Evolutionary conservation across 1,140 invertebrate species (phyloP).

Genomic region (Nilaparvata lugens): DNA sequence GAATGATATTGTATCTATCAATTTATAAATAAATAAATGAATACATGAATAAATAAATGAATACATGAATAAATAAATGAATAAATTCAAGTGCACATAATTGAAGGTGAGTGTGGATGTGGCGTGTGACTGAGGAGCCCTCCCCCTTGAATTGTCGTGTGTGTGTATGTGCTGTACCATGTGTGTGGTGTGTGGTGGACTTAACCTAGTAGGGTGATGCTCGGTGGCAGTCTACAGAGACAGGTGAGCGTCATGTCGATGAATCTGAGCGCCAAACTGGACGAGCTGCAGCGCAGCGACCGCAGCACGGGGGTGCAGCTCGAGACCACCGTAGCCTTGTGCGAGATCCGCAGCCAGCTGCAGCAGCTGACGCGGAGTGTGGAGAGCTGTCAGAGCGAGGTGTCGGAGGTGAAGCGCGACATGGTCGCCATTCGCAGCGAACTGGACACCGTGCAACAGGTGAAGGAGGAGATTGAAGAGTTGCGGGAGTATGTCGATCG

Average conservation of each 20-base stretch:
- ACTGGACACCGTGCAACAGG: conserved; percentile 83
- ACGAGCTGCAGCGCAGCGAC: conserved; percentile 66
- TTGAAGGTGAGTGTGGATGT: too few relatives aligned
- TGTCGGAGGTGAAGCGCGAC: conserved; percentile 69
- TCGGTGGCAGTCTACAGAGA: conserved; percentile 71
- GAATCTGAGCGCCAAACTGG: conserved; percentile 84
- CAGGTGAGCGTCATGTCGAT: conserved; percentile 93
- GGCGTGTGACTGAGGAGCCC: too few relatives aligned
- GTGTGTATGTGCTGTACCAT: too few relatives aligned
- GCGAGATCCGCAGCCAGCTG: conserved; percentile 80
- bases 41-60: too few relatives aligned
- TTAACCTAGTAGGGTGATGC: conserved; percentile 2
- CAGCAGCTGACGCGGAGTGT: conserved; percentile 88
- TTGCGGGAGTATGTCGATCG: conserved; percentile 81
- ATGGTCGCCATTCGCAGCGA: conserved; percentile 91
- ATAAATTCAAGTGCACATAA: too few relatives aligned
- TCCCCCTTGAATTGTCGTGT: too few relatives aligned
- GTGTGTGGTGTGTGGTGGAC: too few relatives aligned
- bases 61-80: too few relatives aligned
- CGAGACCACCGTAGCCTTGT: conserved; percentile 80
- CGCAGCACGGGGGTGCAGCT: conserved; percentile 55
- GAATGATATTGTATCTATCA: too few relatives aligned
- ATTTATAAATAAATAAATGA: too few relatives aligned
- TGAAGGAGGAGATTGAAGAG: conserved; percentile 89
- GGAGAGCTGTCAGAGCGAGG: conserved; percentile 83